A percentile compares a stretch with the other conserved stretches of the same genome.
phyloP scores from a whole-genome alignment of 2,888 invertebrate genomes.

The Parasteatoda lunata region DNA sequence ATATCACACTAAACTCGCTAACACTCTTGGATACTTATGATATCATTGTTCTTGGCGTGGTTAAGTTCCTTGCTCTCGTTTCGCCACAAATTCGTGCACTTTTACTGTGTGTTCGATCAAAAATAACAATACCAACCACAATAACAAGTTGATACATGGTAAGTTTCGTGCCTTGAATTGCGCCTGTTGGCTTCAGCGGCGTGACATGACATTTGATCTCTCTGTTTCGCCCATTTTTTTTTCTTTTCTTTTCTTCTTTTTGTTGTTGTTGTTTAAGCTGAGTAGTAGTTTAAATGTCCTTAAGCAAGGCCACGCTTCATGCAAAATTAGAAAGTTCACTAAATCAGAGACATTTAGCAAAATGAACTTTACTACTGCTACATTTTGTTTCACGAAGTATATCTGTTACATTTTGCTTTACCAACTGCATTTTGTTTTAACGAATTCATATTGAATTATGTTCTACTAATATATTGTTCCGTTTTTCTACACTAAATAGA shows the following conservation, averaged over 20 bases:
- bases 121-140: background rate
- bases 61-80: conserved; percentile 39
- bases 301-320: conserved; percentile 38
- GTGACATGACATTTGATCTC: conserved; percentile 19
- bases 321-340: background rate
- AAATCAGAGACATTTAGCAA: background rate
- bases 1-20: background rate
- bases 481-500: too few relatives aligned
- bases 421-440: too few relatives aligned
- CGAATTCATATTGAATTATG: too few relatives aligned
- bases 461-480: too few relatives aligned
- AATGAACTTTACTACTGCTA: background rate
- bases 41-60: conserved; percentile 23
- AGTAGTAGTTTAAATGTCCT: conserved; percentile 18
- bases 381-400: too few relatives aligned
- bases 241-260: background rate
- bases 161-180: background rate
- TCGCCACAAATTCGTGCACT: conserved; percentile 23
- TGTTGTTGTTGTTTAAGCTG: background rate
- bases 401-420: too few relatives aligned
- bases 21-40: conserved; percentile 33
- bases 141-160: background rate
- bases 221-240: background rate
- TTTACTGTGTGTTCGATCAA: conserved; percentile 12
- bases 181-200: conserved; percentile 9